A percentile compares a stretch with the other conserved stretches of the same genome.
Conservation (phyloP, 1,140 invertebrate species). For the Solen grandis region DNA sequence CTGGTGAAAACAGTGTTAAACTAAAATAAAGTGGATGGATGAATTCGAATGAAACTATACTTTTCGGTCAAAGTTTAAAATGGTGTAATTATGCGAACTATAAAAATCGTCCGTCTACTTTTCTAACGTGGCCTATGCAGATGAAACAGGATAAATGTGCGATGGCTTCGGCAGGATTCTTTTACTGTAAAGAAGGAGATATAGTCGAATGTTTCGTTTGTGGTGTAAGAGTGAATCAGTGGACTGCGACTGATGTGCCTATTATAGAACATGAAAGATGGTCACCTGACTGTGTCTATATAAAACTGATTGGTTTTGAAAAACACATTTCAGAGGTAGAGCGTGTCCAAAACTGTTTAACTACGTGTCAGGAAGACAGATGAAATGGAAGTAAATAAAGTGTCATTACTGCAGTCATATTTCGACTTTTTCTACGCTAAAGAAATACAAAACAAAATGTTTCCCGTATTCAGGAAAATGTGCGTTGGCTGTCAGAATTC, state of each 20-base stretch:
- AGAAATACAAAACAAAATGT: slow-evolving; percentile 32
- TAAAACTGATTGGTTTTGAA: slow-evolving; percentile 1
- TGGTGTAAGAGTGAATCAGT: slow-evolving; percentile 2
- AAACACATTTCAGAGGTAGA: not conserved
- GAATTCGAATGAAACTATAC: not conserved
- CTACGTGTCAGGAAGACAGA: not conserved
- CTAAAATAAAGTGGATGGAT: not conserved
- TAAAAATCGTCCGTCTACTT: slow-evolving; percentile 8
- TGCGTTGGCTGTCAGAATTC: slow-evolving; percentile 19
- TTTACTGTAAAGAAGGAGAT: slow-evolving; percentile 27
- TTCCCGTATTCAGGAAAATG: slow-evolving; percentile 23
- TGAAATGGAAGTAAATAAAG: slow-evolving; percentile 11
- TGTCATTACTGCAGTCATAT: slow-evolving; percentile 30
- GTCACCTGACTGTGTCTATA: slow-evolving; percentile 9
- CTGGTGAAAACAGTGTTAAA: not conserved
- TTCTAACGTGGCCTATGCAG: too few species aligned
- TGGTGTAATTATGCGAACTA: not conserved
- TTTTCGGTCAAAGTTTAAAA: slow-evolving; percentile 25
- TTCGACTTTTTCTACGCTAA: slow-evolving; percentile 48
- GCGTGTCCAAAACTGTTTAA: not conserved
- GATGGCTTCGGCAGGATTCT: slow-evolving; percentile 10
- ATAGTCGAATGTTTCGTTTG: slow-evolving; percentile 22
- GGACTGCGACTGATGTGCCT: not conserved
- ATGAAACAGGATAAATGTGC: slow-evolving; percentile 28
- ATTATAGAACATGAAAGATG: slow-evolving; percentile 3